These are phyloP conservation scores for Microcebus murinus DNA, from an alignment of 2,113 vertebrate species.

Conservation along the genomic window DNA sequence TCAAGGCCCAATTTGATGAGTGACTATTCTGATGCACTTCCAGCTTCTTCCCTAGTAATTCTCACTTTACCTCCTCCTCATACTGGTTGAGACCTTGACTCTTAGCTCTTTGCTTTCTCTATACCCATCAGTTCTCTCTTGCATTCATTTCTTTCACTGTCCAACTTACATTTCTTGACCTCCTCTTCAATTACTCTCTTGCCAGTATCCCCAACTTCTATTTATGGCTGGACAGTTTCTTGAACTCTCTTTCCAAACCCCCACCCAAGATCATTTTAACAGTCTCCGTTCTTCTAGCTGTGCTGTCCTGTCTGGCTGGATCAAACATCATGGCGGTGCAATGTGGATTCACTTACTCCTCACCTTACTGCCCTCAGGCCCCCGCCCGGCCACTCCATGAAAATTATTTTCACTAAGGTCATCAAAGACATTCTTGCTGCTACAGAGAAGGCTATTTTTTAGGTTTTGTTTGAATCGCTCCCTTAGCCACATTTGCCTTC, in stretches of 20 bases:
- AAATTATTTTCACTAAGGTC: not conserved
- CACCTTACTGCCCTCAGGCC: too few relatives aligned
- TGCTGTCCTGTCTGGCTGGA: not conserved
- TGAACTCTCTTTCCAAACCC: not conserved
- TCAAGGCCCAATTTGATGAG: not conserved
- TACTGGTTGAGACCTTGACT: not conserved
- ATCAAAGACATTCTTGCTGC: not conserved
- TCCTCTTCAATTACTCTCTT: not conserved
- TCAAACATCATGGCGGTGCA: not conserved
- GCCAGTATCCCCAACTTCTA: not conserved
- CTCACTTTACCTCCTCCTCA: not conserved
- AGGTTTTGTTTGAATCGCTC: not conserved
- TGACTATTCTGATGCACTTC: not conserved
- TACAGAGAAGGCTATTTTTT: not conserved
- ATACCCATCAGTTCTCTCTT: not conserved
- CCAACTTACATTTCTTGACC: not conserved
- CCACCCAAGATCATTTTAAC: not conserved
- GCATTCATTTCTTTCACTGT: not conserved
- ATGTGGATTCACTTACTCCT: not conserved
- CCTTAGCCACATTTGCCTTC: not conserved
- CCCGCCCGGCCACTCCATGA: not conserved
- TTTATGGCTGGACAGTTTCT: not conserved
- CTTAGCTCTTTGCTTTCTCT: not conserved
- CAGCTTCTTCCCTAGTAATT: not conserved
- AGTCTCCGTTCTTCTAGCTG: not conserved